Evolutionary conservation across 2,888 invertebrate genomes (phyloP).

Genomic region (Rhaphigaster nebulosa): DNA sequence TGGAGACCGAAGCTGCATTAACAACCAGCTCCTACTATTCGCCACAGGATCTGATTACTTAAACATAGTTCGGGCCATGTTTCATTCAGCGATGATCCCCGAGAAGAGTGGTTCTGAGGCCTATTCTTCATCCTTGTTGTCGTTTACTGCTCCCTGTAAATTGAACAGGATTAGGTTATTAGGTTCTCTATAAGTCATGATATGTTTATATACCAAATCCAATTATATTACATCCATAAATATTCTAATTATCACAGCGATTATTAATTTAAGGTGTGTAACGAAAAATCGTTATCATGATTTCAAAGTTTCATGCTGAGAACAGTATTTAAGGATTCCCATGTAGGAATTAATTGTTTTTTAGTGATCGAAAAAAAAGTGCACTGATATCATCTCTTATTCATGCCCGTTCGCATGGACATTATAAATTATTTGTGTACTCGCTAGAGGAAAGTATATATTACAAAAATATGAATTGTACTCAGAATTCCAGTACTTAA

Average conservation of each 20-base stretch:
- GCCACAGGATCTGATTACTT: constrained; percentile 11
- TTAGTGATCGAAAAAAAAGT: no score
- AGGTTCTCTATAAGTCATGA: not conserved
- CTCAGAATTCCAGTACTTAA: no score
- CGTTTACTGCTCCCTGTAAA: not conserved
- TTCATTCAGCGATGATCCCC: constrained; percentile 11
- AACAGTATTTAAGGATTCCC: not conserved
- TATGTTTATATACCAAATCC: not conserved
- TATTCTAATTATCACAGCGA: not conserved
- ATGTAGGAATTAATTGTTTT: no score
- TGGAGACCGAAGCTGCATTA: constrained; percentile 41
- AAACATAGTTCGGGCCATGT: constrained; percentile 42
- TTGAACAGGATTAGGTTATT: not conserved
- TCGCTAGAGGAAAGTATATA: no score
- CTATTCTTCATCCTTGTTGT: constrained; percentile 3
- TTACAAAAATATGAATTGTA: no score
- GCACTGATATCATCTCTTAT: no score
- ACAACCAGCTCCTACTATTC: not conserved
- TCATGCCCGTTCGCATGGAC: no score
- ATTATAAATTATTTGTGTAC: no score
- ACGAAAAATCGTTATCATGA: not conserved
- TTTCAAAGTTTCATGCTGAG: not conserved
- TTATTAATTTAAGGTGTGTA: not conserved
- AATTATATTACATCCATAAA: not conserved
- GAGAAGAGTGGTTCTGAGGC: not conserved